These are phyloP conservation scores for Lithophane ornitopus DNA, from an alignment of 2,888 invertebrate species.

Conservation along the genomic window DNA sequence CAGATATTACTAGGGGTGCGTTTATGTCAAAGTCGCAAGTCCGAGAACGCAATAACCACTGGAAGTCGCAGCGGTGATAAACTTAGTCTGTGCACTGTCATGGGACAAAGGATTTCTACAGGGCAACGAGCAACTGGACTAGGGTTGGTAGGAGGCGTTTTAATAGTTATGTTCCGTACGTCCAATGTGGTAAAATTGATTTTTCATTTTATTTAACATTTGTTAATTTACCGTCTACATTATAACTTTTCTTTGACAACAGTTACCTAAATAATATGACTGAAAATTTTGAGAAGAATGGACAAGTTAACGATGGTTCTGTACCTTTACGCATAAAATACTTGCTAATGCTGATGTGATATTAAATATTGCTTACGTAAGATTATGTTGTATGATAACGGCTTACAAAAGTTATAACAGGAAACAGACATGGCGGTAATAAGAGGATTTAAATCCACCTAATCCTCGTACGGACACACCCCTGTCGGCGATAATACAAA, in stretches of 20 bases:
- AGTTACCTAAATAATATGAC: no score
- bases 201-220: not conserved
- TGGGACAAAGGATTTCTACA: constrained; percentile 82
- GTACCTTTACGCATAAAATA: not conserved
- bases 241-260: not conserved
- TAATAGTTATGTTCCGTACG: not conserved
- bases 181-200: not conserved
- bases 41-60: constrained; percentile 82
- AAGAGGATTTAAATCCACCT: constrained; percentile 27
- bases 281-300: not conserved
- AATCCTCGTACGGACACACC: constrained; percentile 29
- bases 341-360: no score
- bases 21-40: constrained; percentile 77
- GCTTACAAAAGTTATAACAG: not conserved
- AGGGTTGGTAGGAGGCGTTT: constrained; percentile 64
- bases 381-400: no score
- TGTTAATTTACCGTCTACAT: not conserved
- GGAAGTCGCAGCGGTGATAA: constrained; percentile 81
- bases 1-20: constrained; percentile 79
- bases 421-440: constrained; percentile 1
- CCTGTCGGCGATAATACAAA: constrained; percentile 65
- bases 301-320: not conserved
- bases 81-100: constrained; percentile 77
- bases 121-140: constrained; percentile 67
- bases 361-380: not conserved